Evolutionary conservation across 2,888 invertebrate genomes (phyloP).

Genomic region (Philereme transversata): DNA sequence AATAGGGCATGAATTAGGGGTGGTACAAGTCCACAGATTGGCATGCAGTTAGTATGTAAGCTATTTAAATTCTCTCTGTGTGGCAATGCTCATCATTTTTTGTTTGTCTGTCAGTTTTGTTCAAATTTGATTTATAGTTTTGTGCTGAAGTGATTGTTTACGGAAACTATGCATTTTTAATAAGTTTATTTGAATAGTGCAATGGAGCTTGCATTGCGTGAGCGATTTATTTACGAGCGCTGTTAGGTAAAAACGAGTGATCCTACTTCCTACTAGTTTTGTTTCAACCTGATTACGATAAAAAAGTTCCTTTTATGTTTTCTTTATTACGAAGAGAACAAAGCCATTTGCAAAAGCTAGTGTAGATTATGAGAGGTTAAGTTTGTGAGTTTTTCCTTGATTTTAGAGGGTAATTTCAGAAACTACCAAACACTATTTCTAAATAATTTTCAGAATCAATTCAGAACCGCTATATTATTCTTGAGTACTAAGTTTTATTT

Average conservation of each 20-base stretch:
- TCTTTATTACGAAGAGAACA: too few species aligned
- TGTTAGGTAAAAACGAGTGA: neutral
- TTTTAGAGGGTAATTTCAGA: too few species aligned
- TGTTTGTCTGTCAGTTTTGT: constrained; percentile 47
- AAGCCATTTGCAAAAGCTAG: too few species aligned
- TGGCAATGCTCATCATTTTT: constrained; percentile 54
- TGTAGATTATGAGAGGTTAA: too few species aligned
- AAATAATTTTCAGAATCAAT: too few species aligned
- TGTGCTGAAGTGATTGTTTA: constrained; percentile 27
- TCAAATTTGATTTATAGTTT: constrained; percentile 48
- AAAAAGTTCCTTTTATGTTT: too few species aligned
- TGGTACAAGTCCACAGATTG: constrained; percentile 31
- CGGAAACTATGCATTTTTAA: constrained; percentile 32
- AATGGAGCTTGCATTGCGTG: constrained; percentile 9
- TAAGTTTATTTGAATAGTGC: constrained; percentile 31
- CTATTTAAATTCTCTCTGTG: constrained; percentile 40
- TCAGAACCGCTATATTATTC: too few species aligned
- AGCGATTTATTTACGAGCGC: constrained; percentile 7
- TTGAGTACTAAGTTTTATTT: too few species aligned
- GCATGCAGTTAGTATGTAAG: constrained; percentile 4
- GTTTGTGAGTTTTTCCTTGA: too few species aligned
- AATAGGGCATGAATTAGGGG: constrained; percentile 68
- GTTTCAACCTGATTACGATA: too few species aligned
- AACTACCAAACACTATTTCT: too few species aligned
- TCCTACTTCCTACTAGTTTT: too few species aligned